Evolutionary conservation across 2,113 vertebrate species (phyloP).

Genomic region (Ictalurus furcatus): DNA sequence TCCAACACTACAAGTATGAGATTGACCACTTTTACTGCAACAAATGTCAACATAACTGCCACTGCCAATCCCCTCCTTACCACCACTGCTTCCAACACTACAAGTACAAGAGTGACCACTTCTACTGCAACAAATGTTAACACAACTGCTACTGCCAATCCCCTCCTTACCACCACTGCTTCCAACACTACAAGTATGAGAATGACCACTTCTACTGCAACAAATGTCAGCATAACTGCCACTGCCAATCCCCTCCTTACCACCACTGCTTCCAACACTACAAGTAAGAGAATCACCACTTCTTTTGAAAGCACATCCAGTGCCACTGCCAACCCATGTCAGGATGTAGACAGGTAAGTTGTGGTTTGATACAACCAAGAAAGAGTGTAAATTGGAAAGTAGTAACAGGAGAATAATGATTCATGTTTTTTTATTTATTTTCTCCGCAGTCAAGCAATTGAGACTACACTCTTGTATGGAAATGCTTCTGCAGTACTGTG

Average conservation of each 20-base stretch:
- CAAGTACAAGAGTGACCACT: neutral
- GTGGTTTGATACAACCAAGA: neutral
- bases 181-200: neutral
- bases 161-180: neutral
- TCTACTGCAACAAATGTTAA: neutral
- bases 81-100: neutral
- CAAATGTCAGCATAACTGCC: neutral
- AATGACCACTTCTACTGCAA: neutral
- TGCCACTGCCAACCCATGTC: neutral
- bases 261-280: neutral
- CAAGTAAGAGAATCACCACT: neutral
- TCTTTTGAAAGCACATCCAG: neutral
- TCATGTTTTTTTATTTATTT: neutral
- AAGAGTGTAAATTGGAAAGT: neutral
- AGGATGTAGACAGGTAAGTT: slow-evolving; percentile 20
- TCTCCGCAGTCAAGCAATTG: neutral
- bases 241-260: neutral
- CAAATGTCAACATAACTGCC: neutral
- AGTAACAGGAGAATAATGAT: neutral
- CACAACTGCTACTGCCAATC: neutral
- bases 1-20: too few species aligned
- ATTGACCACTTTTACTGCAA: too few species aligned
- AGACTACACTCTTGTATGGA: neutral
- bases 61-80: neutral
- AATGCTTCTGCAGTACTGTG: neutral